Base-by-base conservation (phyloP, 2,888 invertebrate genomes). In the Ypsolopha sequella region DNA sequence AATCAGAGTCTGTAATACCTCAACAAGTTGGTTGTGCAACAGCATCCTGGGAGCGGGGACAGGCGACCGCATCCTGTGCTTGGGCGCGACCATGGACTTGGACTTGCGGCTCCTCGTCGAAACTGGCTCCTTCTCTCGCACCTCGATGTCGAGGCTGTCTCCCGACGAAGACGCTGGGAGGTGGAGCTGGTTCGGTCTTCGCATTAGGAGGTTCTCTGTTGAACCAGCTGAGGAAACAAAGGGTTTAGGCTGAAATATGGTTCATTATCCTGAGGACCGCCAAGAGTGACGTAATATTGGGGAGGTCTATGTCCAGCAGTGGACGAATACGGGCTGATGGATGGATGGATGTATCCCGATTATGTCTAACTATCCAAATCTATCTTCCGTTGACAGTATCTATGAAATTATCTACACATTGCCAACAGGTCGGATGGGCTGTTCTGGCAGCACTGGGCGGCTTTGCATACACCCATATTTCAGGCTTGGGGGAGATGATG, bases 121-220 rank as follows among this genome's bases (percentile, higher is more conserved):
- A 0, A 64, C 64, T 0, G 65, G 62, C 51, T 73, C 68, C 36
- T 66, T 57, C 1, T 73, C 78, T 44, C 86, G 58, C 38, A 84
- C 68, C 61, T 85, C 85, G 50, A 85, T 72, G 52, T 86, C 84
- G 43, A 85, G 65, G 55, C 82, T 85, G 66, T 85, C 85, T 6
- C 85, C 85, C 0, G 85, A 85, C 0, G 85, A 84, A 0, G 82
- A 82, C 0, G 81, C 70, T 2, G 80, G 80, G 0, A 85, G 66
- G 53, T 75, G 76, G 8, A 82, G 66, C 55, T 79, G 70, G 54
- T 61, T 76, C 1, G 84, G 82, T 35, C 84, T 63, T 11, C 80
- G 59, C 43, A 66, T 63, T 2, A 76, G 64, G 1, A 85, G 70
- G 60, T 85, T 84, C 60, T 86, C 85, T 7, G 80, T 76, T 1